Evolutionary conservation across 2,888 invertebrate genomes (phyloP), one percentile per base, ranked within the genome.

Genomic region (Oxycera nigricornis): DNA sequence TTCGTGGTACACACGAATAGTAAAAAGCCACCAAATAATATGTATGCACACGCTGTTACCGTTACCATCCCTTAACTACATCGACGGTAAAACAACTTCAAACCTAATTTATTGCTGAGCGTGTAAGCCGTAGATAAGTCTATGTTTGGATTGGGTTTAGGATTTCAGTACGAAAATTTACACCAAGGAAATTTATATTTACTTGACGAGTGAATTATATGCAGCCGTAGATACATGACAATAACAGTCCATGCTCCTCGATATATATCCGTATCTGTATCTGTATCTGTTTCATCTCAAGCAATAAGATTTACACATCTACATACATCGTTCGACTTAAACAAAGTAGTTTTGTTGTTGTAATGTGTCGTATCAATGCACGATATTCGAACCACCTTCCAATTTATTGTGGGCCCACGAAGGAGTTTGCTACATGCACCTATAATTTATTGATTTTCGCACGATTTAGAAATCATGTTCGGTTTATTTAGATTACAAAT

Each of bases 71-170:
- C n/a, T 46, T 2, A n/a, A 26, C 50, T 30, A 30, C 67, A 28
- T 67, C 65, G 52, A 59, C 61, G 65, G 76, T 73, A 74, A 76
- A 75, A 73, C 75, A 77, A 76, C 75, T 74, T 74, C 72, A 70
- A 74, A 75, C 62, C 74, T 77, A 75, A 79, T 79, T 79, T 78
- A 79, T 76, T 76, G 77, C 74, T 77, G 67, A 52, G 79, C 77
- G 78, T 79, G 79, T 78, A 79, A 78, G 77, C 78, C 78, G 75
- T 75, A 78, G 78, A 79, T 78, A 78, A 78, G 77, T 78, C 79
- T 77, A 74, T 79, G 78, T 77, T 77, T 77, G 77, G 77, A 78
- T 78, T 77, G 52, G 76, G 74, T 77, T 74, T 76, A 76, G 76
- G 75, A 55, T 78, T 77, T 78, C 78, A 76, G 76, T 77, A 77